Conservation (phyloP, 2,113 vertebrate species). For the Holacanthus passer region DNA sequence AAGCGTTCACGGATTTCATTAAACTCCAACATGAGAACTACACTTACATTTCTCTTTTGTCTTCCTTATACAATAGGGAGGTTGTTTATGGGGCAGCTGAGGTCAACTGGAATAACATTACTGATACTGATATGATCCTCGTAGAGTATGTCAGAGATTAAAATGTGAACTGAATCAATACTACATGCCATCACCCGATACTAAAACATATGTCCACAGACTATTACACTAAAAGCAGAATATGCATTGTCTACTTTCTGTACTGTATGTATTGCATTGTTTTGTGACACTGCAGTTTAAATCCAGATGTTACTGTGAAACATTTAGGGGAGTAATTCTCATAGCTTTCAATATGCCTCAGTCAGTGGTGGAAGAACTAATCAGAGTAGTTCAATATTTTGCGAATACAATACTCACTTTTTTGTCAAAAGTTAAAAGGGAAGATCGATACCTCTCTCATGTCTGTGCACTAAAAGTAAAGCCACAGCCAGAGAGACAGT, state of each 20-base stretch:
- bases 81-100: not conserved
- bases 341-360: not conserved
- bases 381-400: not conserved
- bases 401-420: not conserved
- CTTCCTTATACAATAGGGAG: not conserved
- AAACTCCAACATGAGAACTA: conserved; percentile 37
- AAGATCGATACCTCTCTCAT: not conserved
- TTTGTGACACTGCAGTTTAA: not conserved
- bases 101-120: not conserved
- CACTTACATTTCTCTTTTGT: not conserved
- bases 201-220: not conserved
- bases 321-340: not conserved
- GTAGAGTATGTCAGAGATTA: not conserved
- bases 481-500: not conserved
- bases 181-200: not conserved
- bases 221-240: not conserved
- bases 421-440: not conserved
- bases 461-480: not conserved
- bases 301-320: not conserved
- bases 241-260: too few relatives aligned
- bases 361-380: not conserved
- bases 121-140: too few relatives aligned
- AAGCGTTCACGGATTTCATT: conserved; percentile 48
- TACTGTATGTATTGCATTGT: not conserved
- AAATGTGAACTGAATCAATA: not conserved